Conservation (phyloP, 2,888 invertebrate species). For the Polydrusus cervinus region DNA sequence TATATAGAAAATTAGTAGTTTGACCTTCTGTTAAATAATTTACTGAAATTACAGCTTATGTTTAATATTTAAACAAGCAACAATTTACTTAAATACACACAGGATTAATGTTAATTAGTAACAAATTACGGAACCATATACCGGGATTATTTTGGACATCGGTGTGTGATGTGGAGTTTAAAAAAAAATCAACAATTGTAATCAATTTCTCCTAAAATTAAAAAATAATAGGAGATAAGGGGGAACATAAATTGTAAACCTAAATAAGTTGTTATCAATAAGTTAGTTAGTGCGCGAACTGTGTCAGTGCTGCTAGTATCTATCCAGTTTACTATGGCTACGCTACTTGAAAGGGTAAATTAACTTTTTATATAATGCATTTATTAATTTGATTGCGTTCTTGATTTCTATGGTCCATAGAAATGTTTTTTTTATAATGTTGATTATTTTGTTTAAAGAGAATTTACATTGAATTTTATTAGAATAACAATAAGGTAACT, state of each 20-base stretch:
- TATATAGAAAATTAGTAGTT: too few species aligned
- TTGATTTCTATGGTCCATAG: neutral
- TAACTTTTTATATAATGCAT: conserved; percentile 17
- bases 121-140: neutral
- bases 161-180: neutral
- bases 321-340: conserved; percentile 53
- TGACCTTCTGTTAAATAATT: too few species aligned
- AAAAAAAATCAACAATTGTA: neutral
- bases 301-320: conserved; percentile 32
- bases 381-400: conserved; percentile 5
- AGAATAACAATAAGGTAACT: neutral
- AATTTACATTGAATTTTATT: neutral
- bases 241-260: conserved; percentile 6
- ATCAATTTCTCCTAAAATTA: neutral
- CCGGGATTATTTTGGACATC: neutral
- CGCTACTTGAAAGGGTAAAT: conserved; percentile 59
- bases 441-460: conserved; percentile 1
- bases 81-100: neutral
- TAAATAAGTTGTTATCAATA: conserved; percentile 31
- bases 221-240: neutral
- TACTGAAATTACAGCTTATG: neutral
- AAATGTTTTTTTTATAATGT: neutral
- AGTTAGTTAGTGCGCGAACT: conserved; percentile 31
- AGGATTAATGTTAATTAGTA: too few species aligned
- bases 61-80: neutral